phyloP scores from a whole-genome alignment of 1,140 invertebrate species.

The Druon quercuslanigerum region DNA sequence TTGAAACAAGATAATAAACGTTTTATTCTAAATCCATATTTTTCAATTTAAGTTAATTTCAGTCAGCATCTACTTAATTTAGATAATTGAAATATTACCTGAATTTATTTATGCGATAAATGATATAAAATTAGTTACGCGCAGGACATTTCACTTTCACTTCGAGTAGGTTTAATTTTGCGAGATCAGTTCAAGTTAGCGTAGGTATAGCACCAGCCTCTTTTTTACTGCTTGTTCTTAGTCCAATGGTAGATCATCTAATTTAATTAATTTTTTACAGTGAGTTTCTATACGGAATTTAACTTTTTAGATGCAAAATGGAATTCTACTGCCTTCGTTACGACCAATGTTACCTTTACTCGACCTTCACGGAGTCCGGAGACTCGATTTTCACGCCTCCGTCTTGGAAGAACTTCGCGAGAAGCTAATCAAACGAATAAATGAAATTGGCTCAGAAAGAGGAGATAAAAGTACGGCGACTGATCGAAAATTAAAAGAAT shows the following conservation, averaged over 20 bases:
- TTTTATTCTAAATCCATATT: too few species aligned
- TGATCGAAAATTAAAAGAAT: slow-evolving; percentile 92
- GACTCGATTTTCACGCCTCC: slow-evolving; percentile 96
- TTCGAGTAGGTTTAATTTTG: too few species aligned
- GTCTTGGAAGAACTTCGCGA: slow-evolving; percentile 96
- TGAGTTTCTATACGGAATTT: slow-evolving; percentile 13
- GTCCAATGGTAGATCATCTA: background rate
- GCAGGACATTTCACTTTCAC: too few species aligned
- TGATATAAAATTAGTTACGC: too few species aligned
- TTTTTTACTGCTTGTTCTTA: too few species aligned
- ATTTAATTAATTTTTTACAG: slow-evolving; percentile 2
- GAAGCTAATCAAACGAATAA: slow-evolving; percentile 90
- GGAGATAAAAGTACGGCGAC: slow-evolving; percentile 59
- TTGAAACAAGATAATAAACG: too few species aligned
- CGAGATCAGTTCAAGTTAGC: too few species aligned
- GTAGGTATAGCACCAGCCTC: too few species aligned
- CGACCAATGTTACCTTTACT: slow-evolving; percentile 95
- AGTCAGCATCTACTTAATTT: too few species aligned
- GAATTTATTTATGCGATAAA: too few species aligned
- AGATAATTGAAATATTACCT: too few species aligned
- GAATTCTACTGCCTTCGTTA: slow-evolving; percentile 93
- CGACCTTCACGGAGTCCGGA: slow-evolving; percentile 93
- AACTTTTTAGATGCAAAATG: slow-evolving; percentile 86
- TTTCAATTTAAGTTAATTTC: too few species aligned
- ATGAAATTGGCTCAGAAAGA: slow-evolving; percentile 89